These are phyloP conservation scores for Temnopleurus reevesii DNA, from an alignment of 53 echinoderm and acorn worm genomes.

Conservation along the genomic window DNA sequence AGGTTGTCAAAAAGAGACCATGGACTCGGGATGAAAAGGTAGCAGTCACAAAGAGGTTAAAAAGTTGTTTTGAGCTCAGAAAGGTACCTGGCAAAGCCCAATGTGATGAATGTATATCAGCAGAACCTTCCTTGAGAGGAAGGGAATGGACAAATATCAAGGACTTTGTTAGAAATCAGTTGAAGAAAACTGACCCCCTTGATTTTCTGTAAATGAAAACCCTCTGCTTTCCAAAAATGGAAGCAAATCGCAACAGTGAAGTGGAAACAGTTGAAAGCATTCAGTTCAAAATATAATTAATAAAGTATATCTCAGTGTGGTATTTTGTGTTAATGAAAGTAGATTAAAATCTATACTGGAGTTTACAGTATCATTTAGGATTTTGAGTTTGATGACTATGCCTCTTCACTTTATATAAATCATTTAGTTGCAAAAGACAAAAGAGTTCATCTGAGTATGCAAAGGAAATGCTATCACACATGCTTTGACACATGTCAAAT, in stretches of 20 bases:
- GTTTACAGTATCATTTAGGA: background rate
- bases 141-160: background rate
- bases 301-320: background rate
- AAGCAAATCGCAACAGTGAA: background rate
- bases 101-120: background rate
- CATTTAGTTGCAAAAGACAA: background rate
- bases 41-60: background rate
- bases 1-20: background rate
- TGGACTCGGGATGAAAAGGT: background rate
- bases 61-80: background rate
- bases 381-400: background rate
- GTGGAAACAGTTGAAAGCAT: background rate
- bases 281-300: background rate
- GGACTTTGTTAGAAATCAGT: background rate
- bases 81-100: background rate
- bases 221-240: background rate
- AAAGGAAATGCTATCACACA: background rate
- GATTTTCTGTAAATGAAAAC: background rate
- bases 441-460: background rate
- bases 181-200: background rate
- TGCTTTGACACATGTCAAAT: background rate
- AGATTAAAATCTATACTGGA: background rate
- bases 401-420: background rate
- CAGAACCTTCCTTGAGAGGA: background rate
- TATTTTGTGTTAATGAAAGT: background rate